Conservation (phyloP, 2,113 vertebrate species). For the Sterna hirundo region DNA sequence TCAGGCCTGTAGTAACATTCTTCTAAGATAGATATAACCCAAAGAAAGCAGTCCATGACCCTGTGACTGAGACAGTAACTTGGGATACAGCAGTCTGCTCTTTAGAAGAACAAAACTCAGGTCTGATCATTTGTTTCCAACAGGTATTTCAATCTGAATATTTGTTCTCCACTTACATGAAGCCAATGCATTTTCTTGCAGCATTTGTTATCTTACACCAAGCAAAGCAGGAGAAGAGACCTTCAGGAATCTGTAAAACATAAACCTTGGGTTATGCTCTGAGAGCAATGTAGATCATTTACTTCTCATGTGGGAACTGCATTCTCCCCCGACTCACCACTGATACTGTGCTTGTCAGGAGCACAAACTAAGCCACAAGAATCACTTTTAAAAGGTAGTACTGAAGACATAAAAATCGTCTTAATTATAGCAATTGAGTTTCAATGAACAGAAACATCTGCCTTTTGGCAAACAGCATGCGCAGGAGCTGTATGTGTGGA, state of each 20-base stretch:
- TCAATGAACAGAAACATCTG: neutral
- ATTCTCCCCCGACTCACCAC: neutral
- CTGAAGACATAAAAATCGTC: neutral
- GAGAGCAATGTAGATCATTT: neutral
- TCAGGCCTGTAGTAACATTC: neutral
- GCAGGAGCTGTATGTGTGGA: fast-evolving
- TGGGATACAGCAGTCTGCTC: neutral
- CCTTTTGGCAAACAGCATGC: neutral
- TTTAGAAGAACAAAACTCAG: neutral
- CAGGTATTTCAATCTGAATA: neutral
- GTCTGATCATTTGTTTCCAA: neutral
- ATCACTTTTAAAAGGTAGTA: neutral
- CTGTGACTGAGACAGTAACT: neutral
- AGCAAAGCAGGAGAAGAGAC: neutral
- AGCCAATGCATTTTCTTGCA: neutral
- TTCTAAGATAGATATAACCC: neutral
- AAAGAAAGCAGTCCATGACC: neutral
- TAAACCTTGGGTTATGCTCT: neutral
- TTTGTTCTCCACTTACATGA: neutral
- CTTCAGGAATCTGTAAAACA: neutral
- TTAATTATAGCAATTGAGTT: fast-evolving
- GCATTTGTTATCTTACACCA: neutral
- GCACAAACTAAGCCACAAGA: neutral
- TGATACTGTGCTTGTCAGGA: neutral
- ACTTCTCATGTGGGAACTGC: neutral